These are phyloP conservation scores for Cryptocephalus moraei DNA, from an alignment of 2,888 invertebrate species.

Conservation along the genomic window DNA sequence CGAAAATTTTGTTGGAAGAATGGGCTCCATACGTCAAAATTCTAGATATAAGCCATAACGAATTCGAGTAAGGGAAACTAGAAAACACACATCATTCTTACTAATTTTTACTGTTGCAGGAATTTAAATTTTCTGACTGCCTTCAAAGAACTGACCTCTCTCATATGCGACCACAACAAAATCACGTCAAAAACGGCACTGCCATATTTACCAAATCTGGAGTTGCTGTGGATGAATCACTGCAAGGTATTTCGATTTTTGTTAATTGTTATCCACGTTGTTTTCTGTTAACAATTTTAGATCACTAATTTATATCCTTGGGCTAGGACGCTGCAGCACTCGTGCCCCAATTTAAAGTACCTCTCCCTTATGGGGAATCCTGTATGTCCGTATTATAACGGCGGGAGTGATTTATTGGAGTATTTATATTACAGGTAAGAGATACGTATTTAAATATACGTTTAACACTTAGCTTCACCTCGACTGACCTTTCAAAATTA, in stretches of 20 bases:
- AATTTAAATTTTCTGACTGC: slow-evolving; percentile 62
- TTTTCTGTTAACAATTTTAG: slow-evolving; percentile 6
- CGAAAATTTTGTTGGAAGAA: slow-evolving; percentile 51
- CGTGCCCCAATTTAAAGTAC: slow-evolving; percentile 63
- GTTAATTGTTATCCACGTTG: background rate
- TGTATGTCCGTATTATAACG: slow-evolving; percentile 66
- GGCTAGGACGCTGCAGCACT: slow-evolving; percentile 56
- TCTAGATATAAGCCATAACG: slow-evolving; percentile 63
- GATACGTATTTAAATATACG: background rate
- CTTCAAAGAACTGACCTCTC: slow-evolving; percentile 61
- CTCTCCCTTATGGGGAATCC: slow-evolving; percentile 80
- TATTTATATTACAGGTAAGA: slow-evolving; percentile 64
- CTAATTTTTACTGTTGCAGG: slow-evolving; percentile 39
- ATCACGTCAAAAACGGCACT: slow-evolving; percentile 59
- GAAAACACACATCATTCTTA: background rate
- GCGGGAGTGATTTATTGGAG: slow-evolving; percentile 65
- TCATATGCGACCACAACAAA: slow-evolving; percentile 74
- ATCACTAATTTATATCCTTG: slow-evolving; percentile 51
- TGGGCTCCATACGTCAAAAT: slow-evolving; percentile 51
- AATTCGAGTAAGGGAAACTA: slow-evolving; percentile 49
- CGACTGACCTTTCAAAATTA: no score
- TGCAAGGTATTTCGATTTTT: slow-evolving; percentile 45
- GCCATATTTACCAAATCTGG: slow-evolving; percentile 61
- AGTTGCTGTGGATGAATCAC: slow-evolving; percentile 66
- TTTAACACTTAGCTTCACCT: background rate